phyloP scores from a whole-genome alignment of 1,140 invertebrate species.

The Trichonephila clavata region DNA sequence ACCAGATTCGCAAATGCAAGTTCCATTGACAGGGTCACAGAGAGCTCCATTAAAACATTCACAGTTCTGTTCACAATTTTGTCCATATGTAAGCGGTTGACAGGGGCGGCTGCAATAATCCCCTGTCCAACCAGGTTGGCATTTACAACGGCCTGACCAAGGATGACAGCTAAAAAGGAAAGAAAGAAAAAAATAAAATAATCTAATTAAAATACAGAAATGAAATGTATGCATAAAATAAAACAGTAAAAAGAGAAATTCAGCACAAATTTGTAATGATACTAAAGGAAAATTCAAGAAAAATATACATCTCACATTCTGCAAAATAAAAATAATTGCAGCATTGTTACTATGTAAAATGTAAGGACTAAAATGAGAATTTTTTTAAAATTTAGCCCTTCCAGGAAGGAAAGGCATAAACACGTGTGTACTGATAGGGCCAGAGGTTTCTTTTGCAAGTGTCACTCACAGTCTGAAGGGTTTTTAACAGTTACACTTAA shows the following conservation, averaged over 20 bases:
- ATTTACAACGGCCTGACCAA: slow-evolving; percentile 92
- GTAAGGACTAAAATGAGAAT: too few species aligned
- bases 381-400: too few species aligned
- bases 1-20: slow-evolving; percentile 80
- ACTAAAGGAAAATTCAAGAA: too few species aligned
- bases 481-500: too few species aligned
- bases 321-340: too few species aligned
- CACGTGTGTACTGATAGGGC: too few species aligned
- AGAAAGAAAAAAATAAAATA: not conserved
- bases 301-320: too few species aligned
- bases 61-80: slow-evolving; percentile 89
- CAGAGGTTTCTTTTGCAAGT: too few species aligned
- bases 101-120: slow-evolving; percentile 89
- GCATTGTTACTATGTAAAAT: too few species aligned
- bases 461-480: too few species aligned
- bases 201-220: too few species aligned
- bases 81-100: slow-evolving; percentile 90
- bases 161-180: slow-evolving; percentile 88
- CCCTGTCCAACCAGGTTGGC: slow-evolving; percentile 94
- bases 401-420: too few species aligned
- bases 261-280: not conserved
- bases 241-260: not conserved
- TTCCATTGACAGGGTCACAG: slow-evolving; percentile 92
- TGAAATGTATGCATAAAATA: not conserved
- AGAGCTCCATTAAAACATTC: slow-evolving; percentile 93